Evolutionary conservation across 2,113 vertebrate species (phyloP), one percentile per base, ranked within the genome.

Genomic region (Mirounga angustirostris): DNA sequence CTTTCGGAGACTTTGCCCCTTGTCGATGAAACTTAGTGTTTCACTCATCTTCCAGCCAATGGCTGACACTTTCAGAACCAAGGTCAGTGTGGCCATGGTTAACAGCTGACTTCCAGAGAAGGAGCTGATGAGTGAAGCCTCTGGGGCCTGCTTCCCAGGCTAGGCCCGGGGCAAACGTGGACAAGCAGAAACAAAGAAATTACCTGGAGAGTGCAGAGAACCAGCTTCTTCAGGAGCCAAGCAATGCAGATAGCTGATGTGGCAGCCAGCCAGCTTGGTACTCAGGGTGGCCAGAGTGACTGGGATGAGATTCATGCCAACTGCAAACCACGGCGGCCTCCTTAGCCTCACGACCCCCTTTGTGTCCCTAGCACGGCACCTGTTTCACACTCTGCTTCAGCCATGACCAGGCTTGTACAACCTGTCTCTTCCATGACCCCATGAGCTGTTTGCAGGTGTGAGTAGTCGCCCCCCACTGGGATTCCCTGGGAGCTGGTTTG

Each of bases 341-440:
- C 0, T 8, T 24, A 21, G 50, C 18, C n/a, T 59, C 50, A 33
- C 33, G 0, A 6, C 2, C 7, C 18, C 3, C 26, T 63, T 30
- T 8, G 11, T 36, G 30, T 69, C 63, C 46, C 40, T 11, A 56
- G 24, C 30, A 4, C 0, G 15, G 61, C n/a, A 12, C 3, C 52
- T 11, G 5, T 54, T 26, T 59, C 28, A 21, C 4, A 15, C 71
- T 22, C 26, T 58, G 19, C 52, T 79, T 88, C 3, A 26, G 21
- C 19, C 89, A 33, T 0, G 10, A 40, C 14, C 56, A 22, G 58
- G 14, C 33, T 26, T 16, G 40, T 26, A 79, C 11, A 6, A 0
- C 5, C 50, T 52, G 7, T n/a, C 36, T 52, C 80, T 15, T 87
- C 83, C 30, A 4, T 5, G 5, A 4, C 8, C 28, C 67, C 24